These are phyloP conservation scores for Lacanobia oleracea DNA, from an alignment of 2,888 invertebrate species.

Conservation along the genomic window DNA sequence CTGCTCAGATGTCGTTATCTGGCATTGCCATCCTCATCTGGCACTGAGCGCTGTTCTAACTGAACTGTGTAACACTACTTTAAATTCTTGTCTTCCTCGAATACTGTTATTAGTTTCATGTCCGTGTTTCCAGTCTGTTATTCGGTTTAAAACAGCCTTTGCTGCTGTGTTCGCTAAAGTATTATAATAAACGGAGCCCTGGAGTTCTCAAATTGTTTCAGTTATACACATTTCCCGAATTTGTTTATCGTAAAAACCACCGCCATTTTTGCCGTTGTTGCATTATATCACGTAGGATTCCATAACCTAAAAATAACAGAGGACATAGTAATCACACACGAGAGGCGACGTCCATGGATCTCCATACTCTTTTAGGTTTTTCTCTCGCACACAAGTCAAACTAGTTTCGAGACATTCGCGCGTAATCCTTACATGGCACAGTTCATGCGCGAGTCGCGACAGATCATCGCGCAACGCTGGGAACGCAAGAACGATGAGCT, in stretches of 20 bases:
- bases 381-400: constrained; percentile 63
- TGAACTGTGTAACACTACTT: constrained; percentile 27
- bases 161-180: background rate
- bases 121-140: constrained; percentile 5
- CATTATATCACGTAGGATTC: constrained; percentile 28
- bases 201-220: background rate
- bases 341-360: constrained; percentile 44
- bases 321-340: constrained; percentile 40
- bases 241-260: too few relatives aligned
- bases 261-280: background rate
- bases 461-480: constrained; percentile 54
- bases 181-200: background rate
- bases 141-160: constrained; percentile 7
- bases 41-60: constrained; percentile 18
- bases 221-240: background rate
- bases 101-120: constrained; percentile 20
- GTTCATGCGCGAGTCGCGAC: constrained; percentile 47
- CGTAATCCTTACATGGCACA: constrained; percentile 64
- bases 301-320: constrained; percentile 43
- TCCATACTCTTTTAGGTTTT: constrained; percentile 52
- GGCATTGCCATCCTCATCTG: constrained; percentile 33
- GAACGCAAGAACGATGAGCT: constrained; percentile 27
- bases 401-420: constrained; percentile 62
- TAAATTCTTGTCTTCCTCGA: constrained; percentile 26
- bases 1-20: constrained; percentile 40